Conservation (phyloP, 2,797 vertebrate genomes). For the Fistularia tabacaria region DNA sequence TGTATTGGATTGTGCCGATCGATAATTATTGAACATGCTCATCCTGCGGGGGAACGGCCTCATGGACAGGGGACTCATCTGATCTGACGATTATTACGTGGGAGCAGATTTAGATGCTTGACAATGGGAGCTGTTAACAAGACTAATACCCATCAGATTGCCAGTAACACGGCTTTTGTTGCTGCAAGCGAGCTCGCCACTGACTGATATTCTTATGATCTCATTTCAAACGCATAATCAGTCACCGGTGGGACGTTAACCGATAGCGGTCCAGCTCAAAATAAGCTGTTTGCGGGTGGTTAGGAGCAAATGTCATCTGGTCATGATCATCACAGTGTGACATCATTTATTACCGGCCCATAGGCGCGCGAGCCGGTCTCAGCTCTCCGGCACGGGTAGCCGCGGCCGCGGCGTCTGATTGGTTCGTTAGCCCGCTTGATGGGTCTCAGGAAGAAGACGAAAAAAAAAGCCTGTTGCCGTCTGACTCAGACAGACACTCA, state of each 20-base stretch:
- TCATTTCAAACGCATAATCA: too few relatives aligned
- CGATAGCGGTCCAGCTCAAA: too few relatives aligned
- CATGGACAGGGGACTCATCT: conserved; percentile 12
- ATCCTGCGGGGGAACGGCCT: conserved; percentile 27
- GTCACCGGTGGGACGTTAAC: too few relatives aligned
- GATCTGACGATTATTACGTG: conserved; percentile 18
- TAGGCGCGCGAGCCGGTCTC: too few relatives aligned
- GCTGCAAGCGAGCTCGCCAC: too few relatives aligned
- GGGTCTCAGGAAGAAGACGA: not conserved
- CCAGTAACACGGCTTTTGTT: too few relatives aligned
- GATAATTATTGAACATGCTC: conserved; percentile 54
- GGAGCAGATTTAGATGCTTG: conserved; percentile 21
- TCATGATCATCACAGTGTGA: too few relatives aligned
- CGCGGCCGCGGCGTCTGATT: conserved; percentile 37
- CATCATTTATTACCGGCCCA: too few relatives aligned
- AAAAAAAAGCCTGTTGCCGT: conserved; percentile 24
- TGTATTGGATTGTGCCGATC: conserved; percentile 46
- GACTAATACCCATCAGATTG: not conserved
- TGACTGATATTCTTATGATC: too few relatives aligned
- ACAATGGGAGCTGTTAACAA: conserved; percentile 11
- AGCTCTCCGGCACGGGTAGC: conserved; percentile 1
- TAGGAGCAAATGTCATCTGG: too few relatives aligned
- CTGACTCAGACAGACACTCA: conserved; percentile 37
- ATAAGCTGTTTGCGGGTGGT: too few relatives aligned
- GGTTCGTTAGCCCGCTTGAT: conserved; percentile 40